phyloP scores from a whole-genome alignment of 2,113 vertebrate species.

The Seriola quinqueradiata region DNA sequence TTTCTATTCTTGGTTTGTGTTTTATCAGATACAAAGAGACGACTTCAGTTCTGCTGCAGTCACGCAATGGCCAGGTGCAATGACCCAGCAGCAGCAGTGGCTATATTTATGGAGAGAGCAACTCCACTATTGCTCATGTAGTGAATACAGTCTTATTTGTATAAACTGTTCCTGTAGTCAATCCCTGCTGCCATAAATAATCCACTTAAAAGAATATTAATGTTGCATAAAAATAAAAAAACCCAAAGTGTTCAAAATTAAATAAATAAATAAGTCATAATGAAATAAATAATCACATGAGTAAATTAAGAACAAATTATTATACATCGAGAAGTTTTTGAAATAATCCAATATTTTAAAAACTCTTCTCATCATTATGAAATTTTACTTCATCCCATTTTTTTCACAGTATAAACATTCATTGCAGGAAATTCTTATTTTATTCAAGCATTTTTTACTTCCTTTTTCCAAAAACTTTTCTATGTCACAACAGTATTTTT shows the following conservation, averaged over 20 bases:
- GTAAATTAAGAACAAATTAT: background rate
- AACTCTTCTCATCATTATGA: background rate
- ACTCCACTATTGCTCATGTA: background rate
- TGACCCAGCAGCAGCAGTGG: conserved; percentile 28
- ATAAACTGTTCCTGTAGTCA: conserved; percentile 12
- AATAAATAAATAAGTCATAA: background rate
- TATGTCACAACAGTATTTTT: background rate
- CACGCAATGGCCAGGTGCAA: conserved; percentile 43
- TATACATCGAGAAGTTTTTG: too few species aligned
- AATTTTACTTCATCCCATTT: background rate
- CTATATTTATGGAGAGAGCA: conserved; percentile 38
- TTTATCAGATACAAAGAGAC: conserved; percentile 27
- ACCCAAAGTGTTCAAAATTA: background rate
- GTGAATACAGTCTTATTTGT: conserved; percentile 16
- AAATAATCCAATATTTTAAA: background rate
- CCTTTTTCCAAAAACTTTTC: too few species aligned
- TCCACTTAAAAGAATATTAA: background rate
- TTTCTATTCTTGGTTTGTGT: conserved; percentile 37
- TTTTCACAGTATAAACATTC: background rate
- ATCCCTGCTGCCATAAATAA: conserved; percentile 5
- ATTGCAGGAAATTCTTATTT: too few species aligned
- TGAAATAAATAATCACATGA: background rate
- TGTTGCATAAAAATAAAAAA: background rate
- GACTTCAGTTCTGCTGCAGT: conserved; percentile 28
- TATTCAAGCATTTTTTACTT: background rate